A percentile compares a stretch with the other conserved stretches of the same genome.
These are phyloP conservation scores for Cantharis rufa DNA, from an alignment of 2,888 invertebrate genomes.

Conservation along the genomic window DNA sequence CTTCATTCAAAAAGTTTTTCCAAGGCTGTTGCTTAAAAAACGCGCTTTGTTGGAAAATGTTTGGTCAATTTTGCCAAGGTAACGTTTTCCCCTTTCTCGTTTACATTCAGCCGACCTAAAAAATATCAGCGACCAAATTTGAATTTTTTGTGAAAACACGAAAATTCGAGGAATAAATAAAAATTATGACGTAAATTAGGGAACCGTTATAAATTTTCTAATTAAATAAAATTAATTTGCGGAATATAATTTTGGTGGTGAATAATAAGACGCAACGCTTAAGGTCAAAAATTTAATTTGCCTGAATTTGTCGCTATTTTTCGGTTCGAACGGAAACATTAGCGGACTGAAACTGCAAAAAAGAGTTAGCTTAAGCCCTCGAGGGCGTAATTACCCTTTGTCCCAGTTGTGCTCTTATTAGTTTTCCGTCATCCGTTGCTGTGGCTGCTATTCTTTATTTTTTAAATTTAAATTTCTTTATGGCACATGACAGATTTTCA, in stretches of 20 bases:
- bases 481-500: neutral
- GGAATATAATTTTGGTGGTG: slow-evolving; percentile 17
- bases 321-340: slow-evolving; percentile 27
- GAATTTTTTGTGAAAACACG: neutral
- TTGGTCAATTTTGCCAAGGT: neutral
- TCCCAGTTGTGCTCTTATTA: slow-evolving; percentile 20
- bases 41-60: neutral
- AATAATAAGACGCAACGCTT: slow-evolving; percentile 23
- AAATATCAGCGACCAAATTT: neutral
- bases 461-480: slow-evolving; percentile 9
- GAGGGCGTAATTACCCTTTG: slow-evolving; percentile 21
- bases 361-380: slow-evolving; percentile 24
- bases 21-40: neutral
- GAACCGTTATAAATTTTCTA: neutral
- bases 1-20: neutral
- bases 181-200: neutral
- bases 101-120: neutral
- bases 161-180: neutral
- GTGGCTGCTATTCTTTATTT: neutral
- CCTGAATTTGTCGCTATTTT: slow-evolving; percentile 27
- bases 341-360: slow-evolving; percentile 21
- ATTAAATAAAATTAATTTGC: slow-evolving; percentile 4
- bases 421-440: slow-evolving; percentile 13
- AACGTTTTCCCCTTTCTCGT: neutral
- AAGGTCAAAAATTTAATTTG: slow-evolving; percentile 25